Percentiles rank a stretch among this genome's conserved stretches.
Evolutionary conservation across 2,888 invertebrate genomes (phyloP).

Genomic region (Drosophila merina): DNA sequence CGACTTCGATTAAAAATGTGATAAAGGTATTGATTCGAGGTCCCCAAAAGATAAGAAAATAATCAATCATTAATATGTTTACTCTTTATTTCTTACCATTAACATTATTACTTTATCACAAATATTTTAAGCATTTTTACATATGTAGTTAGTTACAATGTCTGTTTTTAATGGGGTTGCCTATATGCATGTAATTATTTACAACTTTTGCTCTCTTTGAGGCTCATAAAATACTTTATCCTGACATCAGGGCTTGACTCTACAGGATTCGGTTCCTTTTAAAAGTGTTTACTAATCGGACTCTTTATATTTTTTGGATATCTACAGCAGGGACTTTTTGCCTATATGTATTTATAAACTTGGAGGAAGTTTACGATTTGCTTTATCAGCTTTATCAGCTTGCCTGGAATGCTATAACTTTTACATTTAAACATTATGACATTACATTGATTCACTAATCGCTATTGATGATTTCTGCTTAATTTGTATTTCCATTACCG

Average conservation of each 20-base stretch:
- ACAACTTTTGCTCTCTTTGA: slow-evolving; percentile 36
- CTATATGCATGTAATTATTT: slow-evolving; percentile 43
- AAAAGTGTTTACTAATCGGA: slow-evolving; percentile 55
- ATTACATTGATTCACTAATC: slow-evolving; percentile 48
- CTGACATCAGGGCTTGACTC: slow-evolving; percentile 40
- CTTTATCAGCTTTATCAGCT: slow-evolving; percentile 47
- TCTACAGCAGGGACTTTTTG: slow-evolving; percentile 61
- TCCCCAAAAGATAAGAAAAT: too few relatives aligned
- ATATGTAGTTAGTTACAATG: slow-evolving; percentile 77
- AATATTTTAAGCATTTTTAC: slow-evolving; percentile 80
- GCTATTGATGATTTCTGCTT: slow-evolving; percentile 46
- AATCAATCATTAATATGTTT: slow-evolving; percentile 65
- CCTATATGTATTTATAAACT: slow-evolving; percentile 42
- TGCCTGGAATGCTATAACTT: slow-evolving; percentile 45
- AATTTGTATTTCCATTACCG: slow-evolving; percentile 18
- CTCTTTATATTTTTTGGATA: slow-evolving; percentile 52
- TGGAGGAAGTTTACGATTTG: slow-evolving; percentile 69
- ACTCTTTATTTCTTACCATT: slow-evolving; percentile 73
- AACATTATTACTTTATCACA: slow-evolving; percentile 79
- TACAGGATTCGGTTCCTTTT: slow-evolving; percentile 34
- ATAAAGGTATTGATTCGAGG: too few relatives aligned
- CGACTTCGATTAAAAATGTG: too few relatives aligned
- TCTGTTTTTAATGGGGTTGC: slow-evolving; percentile 22
- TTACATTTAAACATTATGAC: slow-evolving; percentile 48
- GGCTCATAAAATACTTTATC: slow-evolving; percentile 38